Base-by-base conservation (phyloP, 2,797 vertebrate genomes). In the Hoplostethus mediterraneus region DNA sequence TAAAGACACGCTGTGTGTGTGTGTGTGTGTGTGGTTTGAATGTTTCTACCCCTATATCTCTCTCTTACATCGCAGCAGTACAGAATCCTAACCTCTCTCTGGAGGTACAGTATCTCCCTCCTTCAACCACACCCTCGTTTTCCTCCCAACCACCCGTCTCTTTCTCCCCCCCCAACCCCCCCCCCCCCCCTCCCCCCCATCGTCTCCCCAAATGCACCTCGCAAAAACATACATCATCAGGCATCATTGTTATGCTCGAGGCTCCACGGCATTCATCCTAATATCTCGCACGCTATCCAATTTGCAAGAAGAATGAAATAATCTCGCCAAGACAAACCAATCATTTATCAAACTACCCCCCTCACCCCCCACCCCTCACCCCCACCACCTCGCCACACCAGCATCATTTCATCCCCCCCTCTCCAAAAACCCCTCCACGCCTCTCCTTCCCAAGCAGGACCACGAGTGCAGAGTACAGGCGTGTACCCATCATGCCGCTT, bases 241-340 rank as follows among this genome's bases (percentile, higher is more conserved):
- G 63, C 67, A 79, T 84, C 75, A 71, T 75, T 77, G 80, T 75
- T 80, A 71, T 52, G 80, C 85, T 81, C 28, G 60, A 77, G 75
- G 81, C 75, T 83, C 76, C 21, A 38, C 56, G 2, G 71, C 82
- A 89, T 92, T 69, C 64, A 81, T 85, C 80, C 82, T 86, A 83
- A 93, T 93, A 92, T 85, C 67, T 82, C 1, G 84, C 79, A 72
- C 55, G 80, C 72, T 53, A 61, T 76, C 75, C 74, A 85, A 86
- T 93, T 90, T 86, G 83, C 67, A 81, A 86, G 88, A 92, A 90
- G 80, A 91, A 92, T 87, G 87, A 85, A 89, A 88, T 83, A 54
- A 86, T 86, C 76, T 78, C 68, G 47, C 65, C 77, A 78, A 80
- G 79, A 80, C 78, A 83, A 92, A 86, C 77, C 79, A 65, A 82